phyloP scores from a whole-genome alignment of 1,140 invertebrate species.

The Aleiodes sp. region DNA sequence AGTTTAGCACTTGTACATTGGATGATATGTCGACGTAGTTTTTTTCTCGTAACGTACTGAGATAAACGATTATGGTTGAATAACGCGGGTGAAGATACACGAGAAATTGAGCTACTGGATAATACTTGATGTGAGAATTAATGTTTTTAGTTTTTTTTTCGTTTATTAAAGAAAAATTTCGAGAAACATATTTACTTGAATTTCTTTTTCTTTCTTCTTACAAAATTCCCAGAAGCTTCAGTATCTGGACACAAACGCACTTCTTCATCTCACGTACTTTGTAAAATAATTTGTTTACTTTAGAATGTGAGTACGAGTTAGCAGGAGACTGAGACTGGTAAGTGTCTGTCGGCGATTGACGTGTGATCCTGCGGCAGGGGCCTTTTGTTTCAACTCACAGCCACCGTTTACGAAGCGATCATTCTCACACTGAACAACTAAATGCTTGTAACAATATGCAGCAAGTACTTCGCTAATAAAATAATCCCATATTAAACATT shows the following conservation, averaged over 20 bases:
- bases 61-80: neutral
- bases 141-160: too few relatives aligned
- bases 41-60: neutral
- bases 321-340: neutral
- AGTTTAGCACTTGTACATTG: constrained; percentile 11
- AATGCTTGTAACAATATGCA: constrained; percentile 1
- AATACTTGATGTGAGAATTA: too few relatives aligned
- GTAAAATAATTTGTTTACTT: neutral
- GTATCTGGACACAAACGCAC: neutral
- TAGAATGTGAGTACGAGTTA: neutral
- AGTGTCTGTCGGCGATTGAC: neutral
- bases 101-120: neutral
- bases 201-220: neutral
- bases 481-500: neutral
- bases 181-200: neutral
- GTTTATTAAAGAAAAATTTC: too few relatives aligned
- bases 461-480: neutral
- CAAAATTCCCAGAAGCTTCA: neutral
- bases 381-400: neutral
- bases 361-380: neutral
- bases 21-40: constrained; percentile 8
- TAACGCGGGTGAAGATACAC: neutral
- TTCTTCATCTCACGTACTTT: neutral
- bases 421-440: neutral
- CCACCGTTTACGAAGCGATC: neutral